Conservation (phyloP, 92 coral and sea anemone species). For the Blastomussa wellsi region DNA sequence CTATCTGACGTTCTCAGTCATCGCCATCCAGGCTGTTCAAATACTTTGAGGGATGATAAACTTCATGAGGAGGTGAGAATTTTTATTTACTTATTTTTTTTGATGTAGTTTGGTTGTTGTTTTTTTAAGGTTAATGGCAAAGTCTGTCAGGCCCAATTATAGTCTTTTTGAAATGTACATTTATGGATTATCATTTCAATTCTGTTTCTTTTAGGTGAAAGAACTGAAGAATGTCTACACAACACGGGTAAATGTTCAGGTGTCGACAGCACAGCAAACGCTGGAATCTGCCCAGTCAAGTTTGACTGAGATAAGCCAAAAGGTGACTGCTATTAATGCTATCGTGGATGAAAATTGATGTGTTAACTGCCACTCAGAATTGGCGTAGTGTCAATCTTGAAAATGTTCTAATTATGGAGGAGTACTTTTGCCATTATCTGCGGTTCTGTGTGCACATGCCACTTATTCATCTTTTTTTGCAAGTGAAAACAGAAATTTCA, state of each 20-base stretch:
- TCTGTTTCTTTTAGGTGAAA: conserved; percentile 51
- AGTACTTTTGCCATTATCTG: too few relatives aligned
- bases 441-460: too few relatives aligned
- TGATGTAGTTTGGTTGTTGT: background rate
- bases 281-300: conserved; percentile 44
- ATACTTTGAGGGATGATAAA: conserved; percentile 76
- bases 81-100: background rate
- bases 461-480: too few relatives aligned
- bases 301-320: conserved; percentile 54
- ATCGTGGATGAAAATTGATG: background rate
- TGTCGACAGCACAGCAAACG: conserved; percentile 67
- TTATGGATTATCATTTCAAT: background rate
- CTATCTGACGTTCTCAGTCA: conserved; percentile 62
- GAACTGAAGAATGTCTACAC: conserved; percentile 73
- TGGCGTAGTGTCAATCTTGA: too few relatives aligned
- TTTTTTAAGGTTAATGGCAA: too few relatives aligned
- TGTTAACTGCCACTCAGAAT: background rate
- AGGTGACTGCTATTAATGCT: conserved; percentile 45
- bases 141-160: too few relatives aligned
- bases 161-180: too few relatives aligned
- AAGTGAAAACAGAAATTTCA: too few relatives aligned
- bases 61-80: conserved; percentile 63
- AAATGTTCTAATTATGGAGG: too few relatives aligned
- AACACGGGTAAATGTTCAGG: conserved; percentile 66
- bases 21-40: conserved; percentile 72